These are phyloP conservation scores for Montipora efflorescens DNA, from an alignment of 64 coral and sea anemone genomes.

Conservation along the genomic window DNA sequence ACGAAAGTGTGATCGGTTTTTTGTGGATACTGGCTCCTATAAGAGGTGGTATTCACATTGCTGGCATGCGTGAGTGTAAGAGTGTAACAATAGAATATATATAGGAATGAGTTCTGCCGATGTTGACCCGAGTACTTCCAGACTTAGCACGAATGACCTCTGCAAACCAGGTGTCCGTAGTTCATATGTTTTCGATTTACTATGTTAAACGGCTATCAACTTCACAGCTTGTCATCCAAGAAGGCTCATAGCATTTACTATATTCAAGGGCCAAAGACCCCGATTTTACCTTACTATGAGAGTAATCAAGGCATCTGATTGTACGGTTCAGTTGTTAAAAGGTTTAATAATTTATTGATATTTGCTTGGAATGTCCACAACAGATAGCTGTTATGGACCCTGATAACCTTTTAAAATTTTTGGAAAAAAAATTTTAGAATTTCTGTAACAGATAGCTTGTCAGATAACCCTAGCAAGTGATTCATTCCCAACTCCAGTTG, in stretches of 20 bases:
- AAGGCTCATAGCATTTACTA: neutral
- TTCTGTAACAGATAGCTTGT: too few relatives aligned
- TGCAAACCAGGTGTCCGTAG: neutral
- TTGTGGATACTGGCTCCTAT: neutral
- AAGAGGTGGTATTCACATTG: neutral
- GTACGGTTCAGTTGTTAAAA: neutral
- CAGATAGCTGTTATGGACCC: too few relatives aligned
- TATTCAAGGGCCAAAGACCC: neutral
- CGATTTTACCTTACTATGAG: neutral
- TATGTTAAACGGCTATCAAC: neutral
- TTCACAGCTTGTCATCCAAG: neutral
- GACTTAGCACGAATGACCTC: constrained; percentile 2
- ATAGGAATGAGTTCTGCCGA: neutral
- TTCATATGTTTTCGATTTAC: neutral
- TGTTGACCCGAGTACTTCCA: neutral
- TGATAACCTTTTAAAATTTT: too few relatives aligned
- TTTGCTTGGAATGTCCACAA: too few relatives aligned
- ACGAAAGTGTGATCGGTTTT: too few relatives aligned
- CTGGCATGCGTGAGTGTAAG: neutral
- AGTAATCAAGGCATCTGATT: neutral
- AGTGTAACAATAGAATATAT: neutral
- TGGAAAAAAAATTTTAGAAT: too few relatives aligned
- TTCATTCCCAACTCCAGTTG: too few relatives aligned
- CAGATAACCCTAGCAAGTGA: too few relatives aligned
- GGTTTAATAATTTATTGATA: too few relatives aligned